A percentile compares a stretch with the other conserved stretches of the same genome.
These are phyloP conservation scores for Stigmatopora argus DNA, from an alignment of 2,113 vertebrate species.

Conservation along the genomic window DNA sequence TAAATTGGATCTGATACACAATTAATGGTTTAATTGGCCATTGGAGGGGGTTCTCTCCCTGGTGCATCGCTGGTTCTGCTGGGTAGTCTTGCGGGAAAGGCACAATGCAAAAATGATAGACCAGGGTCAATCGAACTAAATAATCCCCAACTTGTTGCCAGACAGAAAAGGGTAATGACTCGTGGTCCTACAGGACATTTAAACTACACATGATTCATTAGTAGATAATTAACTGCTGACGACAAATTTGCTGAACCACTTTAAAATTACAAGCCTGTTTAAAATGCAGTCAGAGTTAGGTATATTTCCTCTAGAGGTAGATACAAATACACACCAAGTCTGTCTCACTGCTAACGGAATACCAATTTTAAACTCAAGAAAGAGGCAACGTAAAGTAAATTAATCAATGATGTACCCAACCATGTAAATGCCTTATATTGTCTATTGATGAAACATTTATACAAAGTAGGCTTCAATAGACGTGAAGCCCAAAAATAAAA, in stretches of 20 bases:
- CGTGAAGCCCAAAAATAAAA: background rate
- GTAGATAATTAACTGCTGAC: background rate
- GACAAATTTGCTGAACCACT: background rate
- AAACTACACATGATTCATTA: background rate
- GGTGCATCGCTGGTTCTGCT: constrained; percentile 52
- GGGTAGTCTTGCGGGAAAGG: constrained; percentile 38
- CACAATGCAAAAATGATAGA: constrained; percentile 37
- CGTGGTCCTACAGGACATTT: background rate
- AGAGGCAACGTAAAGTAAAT: background rate
- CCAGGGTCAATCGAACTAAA: background rate
- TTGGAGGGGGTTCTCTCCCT: constrained; percentile 65
- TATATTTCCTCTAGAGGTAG: background rate
- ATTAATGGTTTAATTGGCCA: constrained; percentile 76
- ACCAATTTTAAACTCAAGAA: background rate
- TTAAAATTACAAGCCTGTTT: background rate
- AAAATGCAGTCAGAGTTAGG: background rate
- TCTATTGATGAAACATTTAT: constrained; percentile 5
- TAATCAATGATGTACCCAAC: background rate
- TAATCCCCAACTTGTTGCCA: background rate
- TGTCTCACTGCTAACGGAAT: background rate
- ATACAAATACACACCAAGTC: background rate
- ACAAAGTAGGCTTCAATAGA: background rate
- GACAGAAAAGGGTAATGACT: background rate
- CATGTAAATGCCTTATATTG: background rate
- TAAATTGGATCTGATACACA: constrained; percentile 74